Evolutionary conservation across 2,113 vertebrate species (phyloP), one percentile per base, ranked within the genome.

Genomic region (Ardeotis arabs): DNA sequence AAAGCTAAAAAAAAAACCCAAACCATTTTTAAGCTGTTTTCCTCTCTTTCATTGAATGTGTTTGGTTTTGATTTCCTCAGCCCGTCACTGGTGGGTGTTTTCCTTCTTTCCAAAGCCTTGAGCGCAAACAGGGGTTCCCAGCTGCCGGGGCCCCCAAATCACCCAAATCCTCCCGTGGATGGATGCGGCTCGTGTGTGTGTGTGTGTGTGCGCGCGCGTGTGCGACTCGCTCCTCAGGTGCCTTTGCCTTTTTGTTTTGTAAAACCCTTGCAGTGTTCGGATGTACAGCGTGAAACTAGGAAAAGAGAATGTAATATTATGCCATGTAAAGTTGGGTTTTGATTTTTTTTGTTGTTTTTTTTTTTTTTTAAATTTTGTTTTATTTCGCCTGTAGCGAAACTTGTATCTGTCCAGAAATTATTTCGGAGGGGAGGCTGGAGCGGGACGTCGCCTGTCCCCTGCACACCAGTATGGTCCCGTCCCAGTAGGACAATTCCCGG

Each of bases 151-250:
- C 39, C 45, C 72, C 76, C 49, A 79, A 29, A 67, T 35, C 58
- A 37, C 83, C 79, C 28, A 19, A 18, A 16, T 64, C 47, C 52
- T 93, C 87, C 87, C 6, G 0, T 63, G 90, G 84, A 47, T 72
- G 94, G 47, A 67, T 82, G 90, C 0, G 22, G 50, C 31, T 11
- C 0, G 1, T 37, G 78, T 64, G 82, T 21, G 58, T 12, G 25
- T 15, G 27, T 53, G 52, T 53, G 52, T 12, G 20, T 4, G 39
- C 3, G 49, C 15, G n/a, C 9, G 49, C 3, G 56, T 22, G 44
- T 12, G 52, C 2, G 14, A 78, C 72, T 96, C 59, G 58, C 91
- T 96, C 94, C 96, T 97, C 96, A 95, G 95, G 95, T 97, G 95
- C 97, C 97, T 97, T 97, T 95, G 78, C 88, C 88, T 90, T 89